Base-by-base conservation (phyloP, 1,140 invertebrate genomes). In the Drosophila pandora region DNA sequence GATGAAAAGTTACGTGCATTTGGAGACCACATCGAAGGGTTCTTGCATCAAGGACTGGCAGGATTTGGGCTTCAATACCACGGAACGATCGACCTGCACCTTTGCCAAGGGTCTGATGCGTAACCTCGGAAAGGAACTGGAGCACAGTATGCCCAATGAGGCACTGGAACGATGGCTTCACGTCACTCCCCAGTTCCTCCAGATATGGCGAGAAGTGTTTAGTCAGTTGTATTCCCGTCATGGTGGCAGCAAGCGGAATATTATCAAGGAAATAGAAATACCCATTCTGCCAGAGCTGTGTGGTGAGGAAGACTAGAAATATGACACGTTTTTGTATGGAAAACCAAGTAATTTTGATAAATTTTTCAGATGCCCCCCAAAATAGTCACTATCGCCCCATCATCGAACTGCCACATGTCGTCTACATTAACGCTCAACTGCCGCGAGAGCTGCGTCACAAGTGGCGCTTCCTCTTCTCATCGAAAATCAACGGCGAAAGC, bases 401-500 rank as follows among this genome's bases (percentile, higher is more conserved):
- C 74, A 93, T 96, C 6, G 96, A 96, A 79, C 92, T 96, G 56
- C 94, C 95, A 1, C 95, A 96, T 89, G 94, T 97, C 49, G 92
- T 96, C 21, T 97, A 96, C 92, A 92, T 97, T 8, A 96, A 96
- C 92, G 93, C 94, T 2, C 94, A 95, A 82, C 90, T 97, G 48
- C 96, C 96, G 0, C 93, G 93, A 48, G 94, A 96, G 59, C 93
- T 95, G 48, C 94, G 95, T 69, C 92, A 94, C 58, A 95, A 96
- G 87, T 97, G 96, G 96, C 92, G 96, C 75, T 96, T 97, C 78
- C 92, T 97, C 1, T 97, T 96, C 92, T 97, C 96, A 13, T 96
- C 95, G 49, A 94, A 95, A 82, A 94, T 96, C 52, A 96, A 97
- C 67, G 96, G 96, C 0, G 96, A 97, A 91, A 96, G 95, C 12